phyloP scores from a whole-genome alignment of 2,113 vertebrate genomes.

The Nanorana parkeri region DNA sequence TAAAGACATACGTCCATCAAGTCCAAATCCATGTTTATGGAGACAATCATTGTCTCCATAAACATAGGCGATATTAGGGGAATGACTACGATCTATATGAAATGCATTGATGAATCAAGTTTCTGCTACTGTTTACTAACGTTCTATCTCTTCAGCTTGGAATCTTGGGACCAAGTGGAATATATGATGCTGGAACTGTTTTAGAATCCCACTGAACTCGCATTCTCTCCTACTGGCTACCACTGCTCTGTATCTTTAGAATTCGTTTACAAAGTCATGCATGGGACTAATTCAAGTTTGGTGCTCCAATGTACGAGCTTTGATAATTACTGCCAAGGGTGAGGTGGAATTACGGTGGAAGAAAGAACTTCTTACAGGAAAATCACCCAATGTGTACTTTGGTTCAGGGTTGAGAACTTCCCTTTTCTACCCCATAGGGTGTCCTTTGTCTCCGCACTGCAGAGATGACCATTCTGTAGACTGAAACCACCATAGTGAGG shows the following conservation, averaged over 20 bases:
- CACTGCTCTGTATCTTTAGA: no score
- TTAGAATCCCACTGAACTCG: background rate
- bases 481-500: background rate
- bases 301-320: background rate
- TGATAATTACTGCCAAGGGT: background rate
- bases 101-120: constrained; percentile 2
- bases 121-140: constrained; percentile 37
- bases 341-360: background rate
- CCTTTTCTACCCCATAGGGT: background rate
- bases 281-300: constrained; percentile 4
- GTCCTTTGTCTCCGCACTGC: background rate
- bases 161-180: constrained; percentile 49
- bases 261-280: background rate
- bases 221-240: no score
- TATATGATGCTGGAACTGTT: constrained; percentile 24
- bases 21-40: no score
- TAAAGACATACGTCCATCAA: no score
- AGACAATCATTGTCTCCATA: no score
- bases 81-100: background rate
- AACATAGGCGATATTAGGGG: no score
- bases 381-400: background rate
- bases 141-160: constrained; percentile 20
- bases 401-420: background rate
- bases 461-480: background rate
- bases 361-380: background rate